Percentiles rank a stretch among this genome's conserved stretches.
phyloP scores from a whole-genome alignment of 1,140 invertebrate genomes.

The Drosophila willistoni region DNA sequence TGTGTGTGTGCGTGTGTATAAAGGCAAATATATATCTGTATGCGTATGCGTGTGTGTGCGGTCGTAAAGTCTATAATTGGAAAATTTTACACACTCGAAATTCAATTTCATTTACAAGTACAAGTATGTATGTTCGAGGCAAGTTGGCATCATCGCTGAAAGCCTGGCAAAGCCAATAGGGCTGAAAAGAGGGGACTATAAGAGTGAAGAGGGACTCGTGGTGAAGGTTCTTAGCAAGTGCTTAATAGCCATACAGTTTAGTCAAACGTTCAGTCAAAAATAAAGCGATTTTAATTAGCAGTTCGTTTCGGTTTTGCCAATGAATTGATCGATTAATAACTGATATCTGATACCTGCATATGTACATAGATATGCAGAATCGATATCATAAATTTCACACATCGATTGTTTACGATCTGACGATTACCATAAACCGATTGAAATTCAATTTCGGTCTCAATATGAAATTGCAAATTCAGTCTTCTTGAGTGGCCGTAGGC shows the following conservation, averaged over 20 bases:
- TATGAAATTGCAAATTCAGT: not conserved
- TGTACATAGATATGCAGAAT: too few species aligned
- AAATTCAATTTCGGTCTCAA: not conserved
- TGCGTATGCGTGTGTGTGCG: conserved; percentile 8
- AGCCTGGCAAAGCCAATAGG: not conserved
- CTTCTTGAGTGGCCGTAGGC: not conserved
- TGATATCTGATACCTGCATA: too few species aligned
- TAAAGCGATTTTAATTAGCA: conserved; percentile 35
- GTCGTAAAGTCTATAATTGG: conserved; percentile 70
- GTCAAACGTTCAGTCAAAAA: conserved; percentile 34
- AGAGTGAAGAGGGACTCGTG: not conserved
- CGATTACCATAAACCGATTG: too few species aligned
- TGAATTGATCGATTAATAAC: not conserved
- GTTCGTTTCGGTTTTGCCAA: not conserved
- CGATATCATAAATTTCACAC: too few species aligned
- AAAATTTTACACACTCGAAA: conserved; percentile 81
- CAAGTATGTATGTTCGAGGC: not conserved
- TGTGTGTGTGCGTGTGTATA: conserved; percentile 14
- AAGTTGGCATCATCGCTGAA: conserved; percentile 34
- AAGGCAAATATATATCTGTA: not conserved
- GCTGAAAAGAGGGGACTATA: not conserved
- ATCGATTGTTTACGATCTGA: too few species aligned
- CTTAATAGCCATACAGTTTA: conserved; percentile 18
- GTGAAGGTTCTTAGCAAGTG: not conserved
- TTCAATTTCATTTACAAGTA: conserved; percentile 63